Evolutionary conservation across 2,797 vertebrate genomes (phyloP), one percentile per base, ranked within the genome.

Genomic region (Tragopan temminckii): DNA sequence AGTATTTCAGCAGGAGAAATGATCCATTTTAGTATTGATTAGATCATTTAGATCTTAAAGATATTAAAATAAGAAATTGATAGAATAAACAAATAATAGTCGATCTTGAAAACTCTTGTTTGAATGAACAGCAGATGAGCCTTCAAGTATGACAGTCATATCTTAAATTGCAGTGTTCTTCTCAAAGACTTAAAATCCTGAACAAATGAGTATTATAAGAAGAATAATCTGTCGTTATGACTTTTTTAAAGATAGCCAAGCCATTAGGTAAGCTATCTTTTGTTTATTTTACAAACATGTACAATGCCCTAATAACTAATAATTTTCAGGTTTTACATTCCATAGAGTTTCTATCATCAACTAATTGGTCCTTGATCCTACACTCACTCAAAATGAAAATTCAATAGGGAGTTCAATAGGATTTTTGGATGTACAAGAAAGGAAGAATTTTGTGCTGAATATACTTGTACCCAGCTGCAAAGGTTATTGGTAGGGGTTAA

Each of bases 401-500:
- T 89, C 68, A 75, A 17, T 55, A 55, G 15, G 20, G 58, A 95
- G 57, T 62, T 92, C 58, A 88, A 57, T 10, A 48, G 72, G 55
- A 88, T 36, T 91, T 94, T 85, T 68, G 75, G 74, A 78, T 71
- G 64, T 62, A 86, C 6, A 86, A 83, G 42, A 69, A 89, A 90
- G 36, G 23, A 84, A 94, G 33, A 71, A 85, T 80, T 92, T 89
- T 79, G 24, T 88, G 58, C 20, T 0, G 0, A 78, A 91, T 91
- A 79, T 27, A 80, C 5, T 3, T 38, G 67, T 61, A 91, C 67
- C 33, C 88, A 87, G 85, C 63, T 94, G 88, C 67, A 88, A 92
- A 92, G 87, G 52, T 91, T 91, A 93, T 63, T 79, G 76, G 62
- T 63, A 81, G 85, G 66, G 86, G 71, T 92, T 94, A 95, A 70